Conservation (phyloP, 2,113 vertebrate species). For the Haplotaxodon microlepis region DNA sequence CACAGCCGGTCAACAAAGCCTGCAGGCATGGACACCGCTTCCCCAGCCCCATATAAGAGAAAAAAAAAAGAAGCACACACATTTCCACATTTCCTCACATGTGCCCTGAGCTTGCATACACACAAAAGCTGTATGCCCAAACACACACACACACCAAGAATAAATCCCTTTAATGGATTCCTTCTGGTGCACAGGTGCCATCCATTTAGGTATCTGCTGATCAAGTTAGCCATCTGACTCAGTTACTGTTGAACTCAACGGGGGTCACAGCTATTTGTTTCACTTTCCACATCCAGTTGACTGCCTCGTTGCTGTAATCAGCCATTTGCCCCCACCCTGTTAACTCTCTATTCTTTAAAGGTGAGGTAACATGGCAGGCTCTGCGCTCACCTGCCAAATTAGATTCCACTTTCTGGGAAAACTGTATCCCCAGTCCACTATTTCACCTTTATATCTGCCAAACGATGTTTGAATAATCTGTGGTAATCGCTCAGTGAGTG, state of each 20-base stretch:
- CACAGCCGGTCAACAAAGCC: background rate
- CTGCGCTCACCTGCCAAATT: background rate
- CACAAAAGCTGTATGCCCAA: background rate
- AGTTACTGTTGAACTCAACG: constrained; percentile 16
- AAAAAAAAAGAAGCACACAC: background rate
- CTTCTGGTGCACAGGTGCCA: constrained; percentile 2
- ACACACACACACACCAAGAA: background rate
- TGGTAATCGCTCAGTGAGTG: background rate
- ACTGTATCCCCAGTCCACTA: background rate
- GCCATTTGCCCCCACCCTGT: background rate
- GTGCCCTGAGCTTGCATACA: background rate
- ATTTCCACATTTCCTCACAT: background rate
- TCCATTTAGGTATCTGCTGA: constrained; percentile 28
- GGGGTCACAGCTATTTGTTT: constrained; percentile 43
- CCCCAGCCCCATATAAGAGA: background rate
- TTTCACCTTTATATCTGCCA: background rate
- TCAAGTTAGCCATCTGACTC: constrained; percentile 30
- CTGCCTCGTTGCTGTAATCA: constrained; percentile 16
- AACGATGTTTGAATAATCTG: background rate
- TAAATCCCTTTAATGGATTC: constrained; percentile 23
- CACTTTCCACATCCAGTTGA: constrained; percentile 46
- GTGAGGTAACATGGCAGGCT: background rate
- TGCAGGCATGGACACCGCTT: background rate
- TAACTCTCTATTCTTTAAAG: background rate
- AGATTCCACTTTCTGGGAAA: background rate